These are phyloP conservation scores for Catagonus wagneri DNA, from an alignment of 2,113 vertebrate genomes.

Conservation along the genomic window DNA sequence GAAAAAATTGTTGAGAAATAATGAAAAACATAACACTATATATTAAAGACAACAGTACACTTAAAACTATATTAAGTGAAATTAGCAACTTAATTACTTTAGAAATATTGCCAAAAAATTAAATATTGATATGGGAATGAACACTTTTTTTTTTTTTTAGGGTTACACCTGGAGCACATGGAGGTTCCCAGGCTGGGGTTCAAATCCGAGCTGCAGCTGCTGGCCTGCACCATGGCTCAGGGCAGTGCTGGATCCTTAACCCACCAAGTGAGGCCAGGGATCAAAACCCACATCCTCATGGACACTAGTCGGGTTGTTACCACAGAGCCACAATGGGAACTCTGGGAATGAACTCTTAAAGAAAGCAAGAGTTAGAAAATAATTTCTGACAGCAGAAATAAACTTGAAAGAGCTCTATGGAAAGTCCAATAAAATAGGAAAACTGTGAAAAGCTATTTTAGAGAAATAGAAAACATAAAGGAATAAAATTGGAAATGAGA, in stretches of 20 bases:
- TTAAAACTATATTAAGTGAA: neutral
- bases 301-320: too few species aligned
- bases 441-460: neutral
- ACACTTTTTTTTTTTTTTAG: too few species aligned
- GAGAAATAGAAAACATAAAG: neutral
- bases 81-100: neutral
- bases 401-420: neutral
- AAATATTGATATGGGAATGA: neutral
- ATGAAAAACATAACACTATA: neutral
- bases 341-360: neutral
- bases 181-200: too few species aligned
- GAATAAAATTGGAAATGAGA: neutral
- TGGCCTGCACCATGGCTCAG: too few species aligned
- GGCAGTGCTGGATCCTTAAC: too few species aligned
- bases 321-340: too few species aligned
- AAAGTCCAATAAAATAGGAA: neutral
- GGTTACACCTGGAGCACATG: too few species aligned
- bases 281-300: too few species aligned
- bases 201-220: too few species aligned
- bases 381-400: neutral
- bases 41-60: neutral
- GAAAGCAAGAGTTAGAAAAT: neutral
- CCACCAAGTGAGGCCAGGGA: too few species aligned
- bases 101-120: neutral
- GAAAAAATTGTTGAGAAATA: neutral